A percentile compares a stretch with the other conserved stretches of the same genome.
These are phyloP conservation scores for Drosophila seguyi DNA, from an alignment of 1,140 invertebrate species.

Conservation along the genomic window DNA sequence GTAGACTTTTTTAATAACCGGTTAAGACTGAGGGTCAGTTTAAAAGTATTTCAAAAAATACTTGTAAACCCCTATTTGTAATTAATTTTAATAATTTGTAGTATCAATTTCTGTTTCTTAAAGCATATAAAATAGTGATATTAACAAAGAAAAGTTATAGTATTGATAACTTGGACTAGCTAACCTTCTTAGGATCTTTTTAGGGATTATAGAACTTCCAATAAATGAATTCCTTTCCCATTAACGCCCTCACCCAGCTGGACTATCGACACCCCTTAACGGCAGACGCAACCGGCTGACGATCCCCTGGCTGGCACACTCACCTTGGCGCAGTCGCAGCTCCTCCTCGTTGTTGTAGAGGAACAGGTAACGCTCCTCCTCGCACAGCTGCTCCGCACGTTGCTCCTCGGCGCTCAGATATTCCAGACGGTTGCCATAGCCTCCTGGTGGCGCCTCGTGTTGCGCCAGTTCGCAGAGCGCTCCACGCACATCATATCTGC, in stretches of 20 bases:
- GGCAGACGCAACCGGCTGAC: conserved; percentile 3
- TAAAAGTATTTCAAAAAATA: not conserved
- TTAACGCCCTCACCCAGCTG: not conserved
- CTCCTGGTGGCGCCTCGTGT: conserved; percentile 90
- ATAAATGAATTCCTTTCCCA: not conserved
- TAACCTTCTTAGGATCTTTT: not conserved
- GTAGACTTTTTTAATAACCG: not conserved
- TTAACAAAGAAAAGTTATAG: not conserved
- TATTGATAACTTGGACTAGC: not conserved
- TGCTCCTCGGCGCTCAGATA: conserved; percentile 92
- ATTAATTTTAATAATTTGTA: too few species aligned
- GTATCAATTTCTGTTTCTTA: too few species aligned
- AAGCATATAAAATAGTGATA: not conserved
- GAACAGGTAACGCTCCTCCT: conserved; percentile 95
- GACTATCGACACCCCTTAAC: conserved; percentile 11
- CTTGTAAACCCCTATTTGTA: not conserved
- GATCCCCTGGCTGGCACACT: conserved; percentile 32
- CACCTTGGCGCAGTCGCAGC: conserved; percentile 93
- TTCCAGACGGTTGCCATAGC: conserved; percentile 88
- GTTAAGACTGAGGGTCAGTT: too few species aligned
- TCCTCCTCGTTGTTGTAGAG: conserved; percentile 94
- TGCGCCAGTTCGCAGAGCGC: conserved; percentile 92
- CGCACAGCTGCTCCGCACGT: conserved; percentile 93
- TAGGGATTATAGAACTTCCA: not conserved
- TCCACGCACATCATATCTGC: conserved; percentile 97